Base-by-base conservation (phyloP, 23 tunicate genomes). In the Halocynthia aurantium region DNA sequence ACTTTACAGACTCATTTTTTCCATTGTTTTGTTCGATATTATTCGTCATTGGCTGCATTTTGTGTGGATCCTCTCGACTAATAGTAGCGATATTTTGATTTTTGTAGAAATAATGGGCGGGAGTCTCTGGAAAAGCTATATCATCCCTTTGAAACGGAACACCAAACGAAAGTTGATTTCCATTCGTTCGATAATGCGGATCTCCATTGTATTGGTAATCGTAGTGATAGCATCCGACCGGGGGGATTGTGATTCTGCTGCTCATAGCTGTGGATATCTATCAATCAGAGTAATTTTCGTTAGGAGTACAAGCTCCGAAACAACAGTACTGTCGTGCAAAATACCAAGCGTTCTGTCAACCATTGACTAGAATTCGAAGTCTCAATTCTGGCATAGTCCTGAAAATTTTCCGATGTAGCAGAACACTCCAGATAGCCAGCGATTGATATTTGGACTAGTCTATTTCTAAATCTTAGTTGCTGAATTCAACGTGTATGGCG, bases 161-260 rank as follows among this genome's bases (percentile, higher is more conserved):
- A 0, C 64, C 20, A 74, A 53, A 74, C 17, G 78, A 64, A 53
- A 74, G 55, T 54, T 74, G 78, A 10, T 74, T 62, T 11, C 60
- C 50, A 49, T 65, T 65, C 4, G 78, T 21, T 56, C 62, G 20
- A 44, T 74, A 74, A 55, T n/a, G n/a, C 10, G 55, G 64, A n/a
- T 74, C 60, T 9, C 55, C 12, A 54, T 54, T 74, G 21, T 54
- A 74, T 53, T 53, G 78, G 21, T 74, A 64, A 56, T 74, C 78
- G 62, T 74, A 54, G 8, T 62, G 78, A 54, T 74, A 74, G 56
- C 56, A 74, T 8, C 78, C 78, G 10, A 74, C 20, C 10, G 78
- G 78, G 61, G 78, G 78, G 7, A 74, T 74, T 54, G 64, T 64
- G 9, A 74, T 64, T 54, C 78, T 53, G 64, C 78, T 74, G 64